These are phyloP conservation scores for Hydropotes inermis DNA, from an alignment of 2,113 vertebrate species.

Conservation along the genomic window DNA sequence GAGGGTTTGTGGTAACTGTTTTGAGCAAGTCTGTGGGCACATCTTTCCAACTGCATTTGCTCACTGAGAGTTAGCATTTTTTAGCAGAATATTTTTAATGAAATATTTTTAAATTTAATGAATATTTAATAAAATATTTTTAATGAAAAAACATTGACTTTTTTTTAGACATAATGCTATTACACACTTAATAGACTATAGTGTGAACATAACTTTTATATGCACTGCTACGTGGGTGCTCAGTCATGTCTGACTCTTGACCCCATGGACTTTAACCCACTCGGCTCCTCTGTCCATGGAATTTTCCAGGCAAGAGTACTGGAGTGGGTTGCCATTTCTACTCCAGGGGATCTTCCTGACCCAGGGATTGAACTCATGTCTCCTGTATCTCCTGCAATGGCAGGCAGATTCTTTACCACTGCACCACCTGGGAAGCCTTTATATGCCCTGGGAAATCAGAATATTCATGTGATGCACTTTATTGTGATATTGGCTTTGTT, in stretches of 20 bases:
- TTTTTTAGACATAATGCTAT: neutral
- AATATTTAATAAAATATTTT: neutral
- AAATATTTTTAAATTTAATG: neutral
- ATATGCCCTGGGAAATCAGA: neutral
- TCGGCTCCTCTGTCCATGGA: neutral
- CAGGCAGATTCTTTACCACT: neutral
- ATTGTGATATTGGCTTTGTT: neutral
- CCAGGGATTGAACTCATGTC: neutral
- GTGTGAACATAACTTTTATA: neutral
- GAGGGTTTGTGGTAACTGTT: neutral
- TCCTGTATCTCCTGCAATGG: neutral
- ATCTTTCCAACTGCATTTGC: neutral
- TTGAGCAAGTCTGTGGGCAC: neutral
- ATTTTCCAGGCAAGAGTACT: neutral
- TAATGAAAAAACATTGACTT: neutral
- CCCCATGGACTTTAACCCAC: neutral
- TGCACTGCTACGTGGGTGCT: fast-evolving
- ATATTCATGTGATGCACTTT: neutral
- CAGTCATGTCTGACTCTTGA: neutral
- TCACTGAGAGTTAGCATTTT: neutral
- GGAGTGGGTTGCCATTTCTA: neutral
- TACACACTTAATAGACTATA: neutral
- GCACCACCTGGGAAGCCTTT: neutral
- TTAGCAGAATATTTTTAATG: neutral
- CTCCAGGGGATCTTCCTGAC: neutral